These are phyloP conservation scores for Pegea sp. DNA, from an alignment of 23 tunicate species.

Conservation along the genomic window DNA sequence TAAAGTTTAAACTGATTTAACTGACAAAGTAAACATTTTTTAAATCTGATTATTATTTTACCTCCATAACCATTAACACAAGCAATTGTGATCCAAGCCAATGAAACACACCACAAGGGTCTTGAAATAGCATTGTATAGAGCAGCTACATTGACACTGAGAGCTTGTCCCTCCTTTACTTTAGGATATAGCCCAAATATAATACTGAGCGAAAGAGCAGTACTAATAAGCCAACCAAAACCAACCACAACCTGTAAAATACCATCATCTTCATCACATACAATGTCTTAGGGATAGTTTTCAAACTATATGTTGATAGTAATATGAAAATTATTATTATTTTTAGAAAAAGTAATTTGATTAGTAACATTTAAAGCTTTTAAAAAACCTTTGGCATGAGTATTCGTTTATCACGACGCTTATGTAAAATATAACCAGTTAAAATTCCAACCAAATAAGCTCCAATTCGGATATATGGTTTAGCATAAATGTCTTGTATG, in stretches of 20 bases:
- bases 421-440: slow-evolving; percentile 48
- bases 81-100: slow-evolving; percentile 44
- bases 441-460: slow-evolving; percentile 66
- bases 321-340: no score
- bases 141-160: slow-evolving; percentile 12
- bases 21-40: no score
- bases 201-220: background rate
- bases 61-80: slow-evolving; percentile 76
- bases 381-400: background rate
- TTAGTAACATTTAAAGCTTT: background rate
- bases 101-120: slow-evolving; percentile 49
- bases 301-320: no score
- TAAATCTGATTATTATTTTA: slow-evolving; percentile 4
- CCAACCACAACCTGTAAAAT: no score
- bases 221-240: background rate
- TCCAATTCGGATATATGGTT: slow-evolving; percentile 70
- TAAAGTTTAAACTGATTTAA: no score
- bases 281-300: no score
- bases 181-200: slow-evolving; percentile 13
- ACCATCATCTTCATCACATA: no score
- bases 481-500: slow-evolving; percentile 32
- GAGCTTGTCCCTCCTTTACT: background rate
- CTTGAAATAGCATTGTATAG: slow-evolving; percentile 54
- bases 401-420: background rate
- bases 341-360: no score